A percentile compares a stretch with the other conserved stretches of the same genome.
These are phyloP conservation scores for Theretra japonica DNA, from an alignment of 2,888 invertebrate genomes.

Conservation along the genomic window DNA sequence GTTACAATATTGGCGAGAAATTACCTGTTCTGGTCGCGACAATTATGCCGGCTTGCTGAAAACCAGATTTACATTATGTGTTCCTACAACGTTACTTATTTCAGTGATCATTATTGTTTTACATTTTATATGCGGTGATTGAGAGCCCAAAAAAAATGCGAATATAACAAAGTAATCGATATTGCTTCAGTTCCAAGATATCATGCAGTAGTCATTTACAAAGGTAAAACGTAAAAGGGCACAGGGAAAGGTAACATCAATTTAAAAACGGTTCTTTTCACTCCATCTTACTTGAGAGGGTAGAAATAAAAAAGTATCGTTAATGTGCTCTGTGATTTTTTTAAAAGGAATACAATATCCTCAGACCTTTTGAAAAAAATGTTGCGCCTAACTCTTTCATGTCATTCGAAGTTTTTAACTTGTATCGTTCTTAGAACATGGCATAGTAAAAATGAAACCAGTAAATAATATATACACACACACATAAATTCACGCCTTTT, in stretches of 20 bases:
- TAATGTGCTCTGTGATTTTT: background rate
- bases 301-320: background rate
- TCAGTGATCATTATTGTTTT: too few relatives aligned
- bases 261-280: background rate
- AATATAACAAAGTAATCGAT: too few relatives aligned
- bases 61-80: too few relatives aligned
- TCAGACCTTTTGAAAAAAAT: background rate
- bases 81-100: too few relatives aligned
- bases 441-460: background rate
- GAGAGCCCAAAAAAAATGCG: too few relatives aligned
- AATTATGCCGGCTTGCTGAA: too few relatives aligned
- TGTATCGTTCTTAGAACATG: background rate
- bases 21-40: too few relatives aligned
- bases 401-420: conserved; percentile 20
- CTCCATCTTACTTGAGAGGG: background rate
- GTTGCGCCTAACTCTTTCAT: background rate
- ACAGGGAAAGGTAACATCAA: background rate
- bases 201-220: too few relatives aligned
- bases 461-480: background rate
- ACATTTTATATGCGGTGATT: too few relatives aligned
- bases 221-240: too few relatives aligned
- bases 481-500: background rate
- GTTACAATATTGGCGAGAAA: too few relatives aligned
- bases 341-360: conserved; percentile 6
- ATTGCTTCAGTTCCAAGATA: too few relatives aligned